These are phyloP conservation scores for Leptobrachium leishanense DNA, from an alignment of 2,113 vertebrate genomes.

Conservation along the genomic window DNA sequence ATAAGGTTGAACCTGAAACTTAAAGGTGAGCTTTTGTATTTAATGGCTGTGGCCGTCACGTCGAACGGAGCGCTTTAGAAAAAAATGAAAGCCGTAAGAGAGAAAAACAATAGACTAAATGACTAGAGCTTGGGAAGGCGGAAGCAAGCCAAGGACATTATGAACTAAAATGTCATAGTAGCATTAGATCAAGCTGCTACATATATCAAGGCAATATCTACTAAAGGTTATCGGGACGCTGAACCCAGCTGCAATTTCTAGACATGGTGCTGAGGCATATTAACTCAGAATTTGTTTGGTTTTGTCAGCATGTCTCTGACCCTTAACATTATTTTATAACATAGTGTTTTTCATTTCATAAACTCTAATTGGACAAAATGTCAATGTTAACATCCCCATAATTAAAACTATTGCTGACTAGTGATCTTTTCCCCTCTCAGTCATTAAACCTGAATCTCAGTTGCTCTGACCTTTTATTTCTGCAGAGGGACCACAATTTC, in stretches of 20 bases:
- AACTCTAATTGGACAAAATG: constrained; percentile 50
- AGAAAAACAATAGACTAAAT: constrained; percentile 30
- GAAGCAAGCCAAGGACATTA: constrained; percentile 46
- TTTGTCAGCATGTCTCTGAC: constrained; percentile 50
- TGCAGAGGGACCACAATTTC: constrained; percentile 49
- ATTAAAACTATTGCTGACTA: constrained; percentile 51
- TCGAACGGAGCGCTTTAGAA: background rate
- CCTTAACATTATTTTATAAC: constrained; percentile 50
- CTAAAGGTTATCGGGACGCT: constrained; percentile 47
- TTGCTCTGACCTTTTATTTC: constrained; percentile 49
- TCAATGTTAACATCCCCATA: constrained; percentile 51
- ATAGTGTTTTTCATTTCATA: constrained; percentile 51
- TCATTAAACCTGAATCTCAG: constrained; percentile 49
- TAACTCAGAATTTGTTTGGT: constrained; percentile 49
- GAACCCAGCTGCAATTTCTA: constrained; percentile 34
- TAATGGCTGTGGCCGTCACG: constrained; percentile 32
- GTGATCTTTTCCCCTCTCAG: constrained; percentile 50
- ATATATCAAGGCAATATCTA: constrained; percentile 48
- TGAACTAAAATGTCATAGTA: constrained; percentile 49
- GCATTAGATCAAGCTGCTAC: constrained; percentile 44
- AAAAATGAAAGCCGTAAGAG: background rate
- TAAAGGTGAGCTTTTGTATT: constrained; percentile 41
- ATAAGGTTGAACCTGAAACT: constrained; percentile 33
- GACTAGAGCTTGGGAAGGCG: constrained; percentile 34
- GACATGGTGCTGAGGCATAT: constrained; percentile 40